Conservation (phyloP, 2,113 vertebrate genomes). For the Ciconia maguari region DNA sequence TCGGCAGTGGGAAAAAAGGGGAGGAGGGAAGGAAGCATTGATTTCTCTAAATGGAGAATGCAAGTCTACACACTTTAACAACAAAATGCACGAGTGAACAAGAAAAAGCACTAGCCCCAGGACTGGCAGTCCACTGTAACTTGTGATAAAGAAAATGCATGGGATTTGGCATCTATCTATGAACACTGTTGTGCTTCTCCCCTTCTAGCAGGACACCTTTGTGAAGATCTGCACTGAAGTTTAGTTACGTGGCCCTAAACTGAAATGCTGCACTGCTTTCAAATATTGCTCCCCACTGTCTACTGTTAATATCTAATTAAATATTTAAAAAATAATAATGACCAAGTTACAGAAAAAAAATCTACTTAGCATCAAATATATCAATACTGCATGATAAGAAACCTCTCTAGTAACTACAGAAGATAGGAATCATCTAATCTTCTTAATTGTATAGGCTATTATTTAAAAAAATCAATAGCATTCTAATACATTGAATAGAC, state of each 20-base stretch:
- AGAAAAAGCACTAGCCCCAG: constrained; percentile 19
- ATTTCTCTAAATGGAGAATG: constrained; percentile 33
- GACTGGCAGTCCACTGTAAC: background rate
- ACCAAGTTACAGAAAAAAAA: constrained; percentile 40
- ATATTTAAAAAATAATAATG: background rate
- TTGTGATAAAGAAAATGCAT: background rate
- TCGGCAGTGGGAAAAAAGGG: background rate
- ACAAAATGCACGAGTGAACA: constrained; percentile 10
- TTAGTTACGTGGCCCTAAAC: background rate
- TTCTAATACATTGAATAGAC: constrained; percentile 25
- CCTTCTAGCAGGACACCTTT: background rate
- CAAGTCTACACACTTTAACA: background rate
- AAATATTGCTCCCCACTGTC: background rate
- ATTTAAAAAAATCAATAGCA: constrained; percentile 22
- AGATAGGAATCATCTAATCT: constrained; percentile 39
- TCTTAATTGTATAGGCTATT: constrained; percentile 46
- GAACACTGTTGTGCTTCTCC: background rate
- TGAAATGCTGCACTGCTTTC: background rate
- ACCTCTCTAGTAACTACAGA: constrained; percentile 12
- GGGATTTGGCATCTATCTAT: background rate
- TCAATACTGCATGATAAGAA: constrained; percentile 1
- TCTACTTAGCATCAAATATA: constrained; percentile 38
- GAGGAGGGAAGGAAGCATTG: background rate
- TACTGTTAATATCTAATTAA: background rate
- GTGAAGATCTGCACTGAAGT: background rate